Conservation (phyloP, 2,888 invertebrate species). For the Xiphydria camelus region DNA sequence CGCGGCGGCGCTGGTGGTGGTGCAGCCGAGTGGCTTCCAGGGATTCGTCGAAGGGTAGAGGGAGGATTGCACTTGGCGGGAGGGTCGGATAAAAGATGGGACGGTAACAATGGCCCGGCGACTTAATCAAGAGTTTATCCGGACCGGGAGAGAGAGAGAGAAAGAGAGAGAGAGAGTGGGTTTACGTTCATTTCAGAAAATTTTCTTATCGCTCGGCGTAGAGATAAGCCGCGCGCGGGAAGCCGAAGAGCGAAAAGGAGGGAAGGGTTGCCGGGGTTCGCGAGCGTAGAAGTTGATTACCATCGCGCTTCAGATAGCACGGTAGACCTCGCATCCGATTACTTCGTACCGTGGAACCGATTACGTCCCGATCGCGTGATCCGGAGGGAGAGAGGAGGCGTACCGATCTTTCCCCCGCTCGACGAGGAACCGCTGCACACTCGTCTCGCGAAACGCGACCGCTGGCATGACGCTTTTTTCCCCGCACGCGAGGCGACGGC, state of each 20-base stretch:
- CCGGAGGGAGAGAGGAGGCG: slow-evolving; percentile 17
- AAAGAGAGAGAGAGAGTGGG: slow-evolving; percentile 1
- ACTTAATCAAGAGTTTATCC: slow-evolving; percentile 17
- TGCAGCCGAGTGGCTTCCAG: no score
- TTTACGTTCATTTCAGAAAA: slow-evolving; percentile 14
- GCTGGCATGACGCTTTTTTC: neutral
- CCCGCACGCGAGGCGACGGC: neutral
- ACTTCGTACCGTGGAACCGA: neutral
- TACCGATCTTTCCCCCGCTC: no score
- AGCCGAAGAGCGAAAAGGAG: slow-evolving; percentile 5
- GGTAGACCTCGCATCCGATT: neutral
- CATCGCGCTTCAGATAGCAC: neutral
- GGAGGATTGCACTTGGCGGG: no score
- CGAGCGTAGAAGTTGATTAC: no score
- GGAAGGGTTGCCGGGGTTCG: no score
- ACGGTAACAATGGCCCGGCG: slow-evolving; percentile 13
- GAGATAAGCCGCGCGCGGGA: slow-evolving; percentile 22
- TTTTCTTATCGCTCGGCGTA: slow-evolving; percentile 12
- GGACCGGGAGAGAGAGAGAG: neutral
- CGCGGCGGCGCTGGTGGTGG: neutral
- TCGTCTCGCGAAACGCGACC: neutral
- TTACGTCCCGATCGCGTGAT: neutral
- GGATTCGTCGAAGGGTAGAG: no score
- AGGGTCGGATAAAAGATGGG: slow-evolving; percentile 7
- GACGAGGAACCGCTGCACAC: no score